Evolutionary conservation across 2,888 invertebrate species (phyloP).

Genomic region (Hypolimnas misippus): DNA sequence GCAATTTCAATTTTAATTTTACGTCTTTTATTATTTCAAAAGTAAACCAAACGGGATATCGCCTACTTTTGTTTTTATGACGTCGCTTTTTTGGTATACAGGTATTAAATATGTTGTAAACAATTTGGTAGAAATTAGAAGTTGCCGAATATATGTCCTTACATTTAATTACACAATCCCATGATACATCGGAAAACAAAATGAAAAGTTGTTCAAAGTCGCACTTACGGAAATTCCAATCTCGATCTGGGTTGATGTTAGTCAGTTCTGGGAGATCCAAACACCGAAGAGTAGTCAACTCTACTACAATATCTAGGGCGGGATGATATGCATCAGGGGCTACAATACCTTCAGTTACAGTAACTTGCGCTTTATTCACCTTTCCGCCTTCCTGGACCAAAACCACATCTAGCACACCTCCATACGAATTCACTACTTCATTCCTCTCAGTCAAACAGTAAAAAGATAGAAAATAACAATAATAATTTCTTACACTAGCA

Average conservation of each 20-base stretch:
- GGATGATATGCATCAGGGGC: not conserved
- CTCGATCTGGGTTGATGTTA: not conserved
- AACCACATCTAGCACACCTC: slow-evolving; percentile 30
- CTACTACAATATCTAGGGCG: not conserved
- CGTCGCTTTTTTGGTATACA: too few relatives aligned
- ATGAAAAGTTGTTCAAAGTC: too few relatives aligned
- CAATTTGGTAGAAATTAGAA: not conserved
- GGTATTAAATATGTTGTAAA: not conserved
- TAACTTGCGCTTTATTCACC: not conserved
- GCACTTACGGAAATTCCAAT: not conserved
- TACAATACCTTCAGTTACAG: not conserved
- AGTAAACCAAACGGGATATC: slow-evolving; percentile 2
- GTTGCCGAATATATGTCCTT: not conserved
- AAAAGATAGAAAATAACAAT: slow-evolving; percentile 27
- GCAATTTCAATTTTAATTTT: not conserved
- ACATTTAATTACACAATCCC: too few relatives aligned
- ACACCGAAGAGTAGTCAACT: not conserved
- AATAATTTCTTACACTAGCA: slow-evolving; percentile 22
- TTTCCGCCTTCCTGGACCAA: slow-evolving; percentile 17
- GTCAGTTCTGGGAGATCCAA: not conserved
- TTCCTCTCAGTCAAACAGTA: slow-evolving; percentile 27
- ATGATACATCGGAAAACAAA: too few relatives aligned
- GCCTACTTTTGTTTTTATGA: not conserved
- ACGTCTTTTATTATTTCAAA: not conserved
- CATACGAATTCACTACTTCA: slow-evolving; percentile 19